These are phyloP conservation scores for Nasonia oneida DNA, from an alignment of 2,888 invertebrate genomes.

Conservation along the genomic window DNA sequence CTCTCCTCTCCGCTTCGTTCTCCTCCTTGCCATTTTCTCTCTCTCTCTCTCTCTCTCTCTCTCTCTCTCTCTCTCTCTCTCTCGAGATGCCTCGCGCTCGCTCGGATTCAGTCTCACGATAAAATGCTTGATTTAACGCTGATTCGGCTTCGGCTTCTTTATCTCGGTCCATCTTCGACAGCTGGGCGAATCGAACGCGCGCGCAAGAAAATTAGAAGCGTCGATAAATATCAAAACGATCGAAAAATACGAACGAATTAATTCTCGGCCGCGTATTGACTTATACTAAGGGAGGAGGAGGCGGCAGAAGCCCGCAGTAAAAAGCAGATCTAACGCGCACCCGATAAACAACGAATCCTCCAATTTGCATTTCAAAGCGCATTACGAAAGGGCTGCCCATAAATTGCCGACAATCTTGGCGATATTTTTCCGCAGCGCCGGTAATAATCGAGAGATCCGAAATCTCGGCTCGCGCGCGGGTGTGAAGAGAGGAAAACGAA, in stretches of 20 bases:
- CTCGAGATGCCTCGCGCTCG: background rate
- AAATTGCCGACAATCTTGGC: conserved; percentile 13
- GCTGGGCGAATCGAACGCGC: background rate
- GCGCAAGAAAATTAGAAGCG: background rate
- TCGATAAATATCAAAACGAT: background rate
- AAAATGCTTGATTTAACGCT: conserved; percentile 6
- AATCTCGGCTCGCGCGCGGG: background rate
- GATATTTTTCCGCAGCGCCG: background rate
- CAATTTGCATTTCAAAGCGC: conserved; percentile 50
- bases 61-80: no score
- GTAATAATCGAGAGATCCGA: conserved; percentile 24
- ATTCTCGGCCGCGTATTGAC: background rate
- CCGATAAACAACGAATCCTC: conserved; percentile 31
- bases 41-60: no score
- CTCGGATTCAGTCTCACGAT: conserved; percentile 3
- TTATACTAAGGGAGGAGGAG: background rate
- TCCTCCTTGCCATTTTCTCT: background rate
- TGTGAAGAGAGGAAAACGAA: conserved; percentile 38
- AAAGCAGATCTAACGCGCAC: conserved; percentile 43
- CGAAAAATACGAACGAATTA: background rate
- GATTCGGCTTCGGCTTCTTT: background rate
- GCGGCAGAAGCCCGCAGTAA: background rate
- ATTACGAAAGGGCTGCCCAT: background rate
- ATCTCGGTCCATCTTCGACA: background rate
- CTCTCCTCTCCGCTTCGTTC: conserved; percentile 21